Conservation (phyloP, 2,797 vertebrate species). For the Paguma larvata region DNA sequence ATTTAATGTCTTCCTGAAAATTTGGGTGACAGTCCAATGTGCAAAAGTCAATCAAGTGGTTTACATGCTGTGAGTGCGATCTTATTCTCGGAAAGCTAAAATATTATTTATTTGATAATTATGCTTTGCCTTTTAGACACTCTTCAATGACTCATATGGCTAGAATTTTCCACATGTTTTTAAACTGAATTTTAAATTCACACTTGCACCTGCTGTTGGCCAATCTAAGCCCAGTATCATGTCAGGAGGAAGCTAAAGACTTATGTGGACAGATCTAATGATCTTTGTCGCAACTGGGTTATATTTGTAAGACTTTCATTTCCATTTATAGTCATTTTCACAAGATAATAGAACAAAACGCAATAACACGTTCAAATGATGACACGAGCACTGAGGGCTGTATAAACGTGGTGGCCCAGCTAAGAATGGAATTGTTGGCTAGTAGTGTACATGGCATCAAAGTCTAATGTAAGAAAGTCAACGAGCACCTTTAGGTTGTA, state of each 20-base stretch:
- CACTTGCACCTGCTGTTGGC: neutral
- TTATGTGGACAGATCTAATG: neutral
- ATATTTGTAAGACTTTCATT: constrained; percentile 17
- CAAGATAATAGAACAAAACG: constrained; percentile 40
- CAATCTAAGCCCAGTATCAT: neutral
- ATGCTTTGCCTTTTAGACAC: constrained; percentile 38
- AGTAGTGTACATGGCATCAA: neutral
- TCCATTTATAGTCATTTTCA: constrained; percentile 3
- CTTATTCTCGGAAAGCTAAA: constrained; percentile 29
- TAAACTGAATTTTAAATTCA: constrained; percentile 58
- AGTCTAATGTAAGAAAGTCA: neutral
- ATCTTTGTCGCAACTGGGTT: constrained; percentile 40
- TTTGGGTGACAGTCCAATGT: neutral
- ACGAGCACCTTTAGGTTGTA: neutral
- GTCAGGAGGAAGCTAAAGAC: constrained; percentile 54
- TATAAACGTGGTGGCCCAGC: neutral
- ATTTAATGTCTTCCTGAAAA: constrained; percentile 12
- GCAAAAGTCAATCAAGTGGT: neutral
- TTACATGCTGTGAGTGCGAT: neutral
- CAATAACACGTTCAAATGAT: constrained; percentile 1
- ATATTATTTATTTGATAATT: constrained; percentile 55
- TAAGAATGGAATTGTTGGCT: constrained; percentile 10
- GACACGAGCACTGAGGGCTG: neutral
- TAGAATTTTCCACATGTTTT: constrained; percentile 53
- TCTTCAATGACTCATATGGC: neutral